phyloP scores from a whole-genome alignment of 2,888 invertebrate genomes.

The Diabrotica balteata region DNA sequence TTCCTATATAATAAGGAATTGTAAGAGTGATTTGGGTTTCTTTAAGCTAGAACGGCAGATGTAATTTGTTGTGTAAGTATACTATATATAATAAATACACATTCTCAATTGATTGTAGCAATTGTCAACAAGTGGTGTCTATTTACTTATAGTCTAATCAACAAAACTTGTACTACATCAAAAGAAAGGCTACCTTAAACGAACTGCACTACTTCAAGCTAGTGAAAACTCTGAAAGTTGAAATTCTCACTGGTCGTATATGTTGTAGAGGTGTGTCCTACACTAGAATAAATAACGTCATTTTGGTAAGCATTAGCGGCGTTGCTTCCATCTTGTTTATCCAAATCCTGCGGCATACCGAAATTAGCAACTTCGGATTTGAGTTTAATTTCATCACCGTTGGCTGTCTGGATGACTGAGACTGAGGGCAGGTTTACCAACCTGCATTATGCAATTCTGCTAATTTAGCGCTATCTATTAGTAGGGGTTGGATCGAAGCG shows the following conservation, averaged over 20 bases:
- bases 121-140: too few species aligned
- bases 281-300: conserved; percentile 37
- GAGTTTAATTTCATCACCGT: conserved; percentile 46
- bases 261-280: conserved; percentile 39
- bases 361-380: conserved; percentile 45
- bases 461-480: conserved; percentile 51
- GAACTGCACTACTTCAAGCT: conserved; percentile 2
- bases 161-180: too few species aligned
- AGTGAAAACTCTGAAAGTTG: conserved; percentile 39
- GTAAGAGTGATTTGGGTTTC: too few species aligned
- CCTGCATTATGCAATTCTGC: conserved; percentile 48
- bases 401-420: conserved; percentile 45
- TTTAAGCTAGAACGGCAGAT: too few species aligned
- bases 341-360: conserved; percentile 39
- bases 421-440: conserved; percentile 42
- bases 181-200: too few species aligned
- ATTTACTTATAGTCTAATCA: too few species aligned
- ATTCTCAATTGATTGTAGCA: too few species aligned
- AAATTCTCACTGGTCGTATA: conserved; percentile 38
- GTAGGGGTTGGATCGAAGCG: conserved; percentile 42
- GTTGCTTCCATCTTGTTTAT: conserved; percentile 36
- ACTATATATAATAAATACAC: too few species aligned
- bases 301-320: conserved; percentile 33
- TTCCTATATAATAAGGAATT: too few species aligned
- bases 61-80: too few species aligned